Conservation (phyloP, 1,140 invertebrate species). For the Drosophila pectinifera region DNA sequence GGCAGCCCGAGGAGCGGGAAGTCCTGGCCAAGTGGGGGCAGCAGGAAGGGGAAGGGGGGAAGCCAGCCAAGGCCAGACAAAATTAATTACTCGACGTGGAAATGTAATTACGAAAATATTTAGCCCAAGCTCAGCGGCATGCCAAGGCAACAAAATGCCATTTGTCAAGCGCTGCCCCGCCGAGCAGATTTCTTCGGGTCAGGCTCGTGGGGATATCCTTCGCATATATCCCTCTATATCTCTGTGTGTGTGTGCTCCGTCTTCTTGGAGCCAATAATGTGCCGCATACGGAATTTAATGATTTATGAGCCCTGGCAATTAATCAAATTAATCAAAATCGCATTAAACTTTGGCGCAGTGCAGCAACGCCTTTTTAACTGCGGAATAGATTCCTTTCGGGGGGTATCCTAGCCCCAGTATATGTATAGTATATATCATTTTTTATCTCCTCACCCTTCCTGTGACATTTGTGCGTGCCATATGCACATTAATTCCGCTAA, state of each 20-base stretch:
- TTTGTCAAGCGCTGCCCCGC: slow-evolving; percentile 69
- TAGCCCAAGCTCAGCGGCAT: slow-evolving; percentile 77
- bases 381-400: slow-evolving; percentile 14
- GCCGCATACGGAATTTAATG: slow-evolving; percentile 70
- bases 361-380: slow-evolving; percentile 68
- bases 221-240: slow-evolving; percentile 1
- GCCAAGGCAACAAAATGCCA: slow-evolving; percentile 76
- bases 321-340: slow-evolving; percentile 81
- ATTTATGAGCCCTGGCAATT: slow-evolving; percentile 75
- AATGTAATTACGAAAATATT: slow-evolving; percentile 85
- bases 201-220: slow-evolving; percentile 15
- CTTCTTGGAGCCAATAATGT: slow-evolving; percentile 63
- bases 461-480: slow-evolving; percentile 71
- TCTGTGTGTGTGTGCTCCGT: slow-evolving; percentile 7
- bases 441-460: slow-evolving; percentile 16
- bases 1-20: slow-evolving; percentile 21
- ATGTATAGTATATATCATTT: slow-evolving; percentile 2
- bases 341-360: slow-evolving; percentile 79
- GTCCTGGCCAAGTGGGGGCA: slow-evolving; percentile 2
- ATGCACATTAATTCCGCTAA: slow-evolving; percentile 73
- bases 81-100: slow-evolving; percentile 85
- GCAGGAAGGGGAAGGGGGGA: slow-evolving; percentile 9
- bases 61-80: slow-evolving; percentile 74
- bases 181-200: slow-evolving; percentile 54
- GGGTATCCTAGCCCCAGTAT: background rate